These are phyloP conservation scores for Prionailurus viverrinus DNA, from an alignment of 2,113 vertebrate genomes.

Conservation along the genomic window DNA sequence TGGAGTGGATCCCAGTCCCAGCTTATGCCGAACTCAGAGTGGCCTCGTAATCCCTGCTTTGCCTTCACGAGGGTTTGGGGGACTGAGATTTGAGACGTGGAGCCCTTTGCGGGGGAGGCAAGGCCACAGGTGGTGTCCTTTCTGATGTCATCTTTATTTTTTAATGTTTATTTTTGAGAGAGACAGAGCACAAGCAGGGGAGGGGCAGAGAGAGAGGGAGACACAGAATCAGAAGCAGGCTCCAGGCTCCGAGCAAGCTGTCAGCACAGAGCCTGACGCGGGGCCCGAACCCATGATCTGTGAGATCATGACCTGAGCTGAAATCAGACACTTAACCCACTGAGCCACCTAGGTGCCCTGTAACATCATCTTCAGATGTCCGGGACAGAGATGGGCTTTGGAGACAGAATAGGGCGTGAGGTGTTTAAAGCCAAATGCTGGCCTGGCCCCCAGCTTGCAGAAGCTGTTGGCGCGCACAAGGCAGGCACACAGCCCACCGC, in stretches of 20 bases:
- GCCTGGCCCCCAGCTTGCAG: no score
- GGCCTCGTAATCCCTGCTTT: not conserved
- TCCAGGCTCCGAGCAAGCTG: no score
- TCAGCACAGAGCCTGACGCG: no score
- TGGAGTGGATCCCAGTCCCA: not conserved
- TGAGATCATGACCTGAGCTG: no score
- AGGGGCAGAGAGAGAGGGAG: no score
- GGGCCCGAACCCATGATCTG: no score
- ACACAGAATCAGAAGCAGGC: no score
- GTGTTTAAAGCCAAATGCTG: not conserved
- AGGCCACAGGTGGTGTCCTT: not conserved
- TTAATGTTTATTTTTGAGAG: no score
- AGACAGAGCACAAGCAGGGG: no score
- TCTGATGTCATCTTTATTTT: not conserved
- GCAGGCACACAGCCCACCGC: no score
- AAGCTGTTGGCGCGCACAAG: not conserved
- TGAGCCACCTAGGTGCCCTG: no score
- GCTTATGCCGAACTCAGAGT: not conserved
- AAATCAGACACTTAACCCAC: no score
- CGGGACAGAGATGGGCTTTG: not conserved
- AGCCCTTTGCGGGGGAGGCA: not conserved
- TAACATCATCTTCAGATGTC: not conserved
- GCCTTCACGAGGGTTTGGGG: not conserved
- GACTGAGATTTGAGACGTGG: not conserved
- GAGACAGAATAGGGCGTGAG: not conserved